Evolutionary conservation across 1,140 invertebrate species (phyloP).

Genomic region (Aphelinus certus): DNA sequence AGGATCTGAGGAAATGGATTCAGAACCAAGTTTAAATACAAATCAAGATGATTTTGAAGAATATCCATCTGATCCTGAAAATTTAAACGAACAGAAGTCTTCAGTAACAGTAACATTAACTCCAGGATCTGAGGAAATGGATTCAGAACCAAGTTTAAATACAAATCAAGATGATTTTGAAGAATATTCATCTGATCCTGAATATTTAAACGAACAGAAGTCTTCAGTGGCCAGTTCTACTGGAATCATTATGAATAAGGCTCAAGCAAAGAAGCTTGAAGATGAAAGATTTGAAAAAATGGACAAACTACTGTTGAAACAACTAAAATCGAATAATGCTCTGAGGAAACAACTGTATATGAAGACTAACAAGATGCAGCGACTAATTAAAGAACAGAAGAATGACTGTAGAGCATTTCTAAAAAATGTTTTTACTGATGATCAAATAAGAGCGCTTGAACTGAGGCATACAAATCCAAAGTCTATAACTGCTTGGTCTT

Average conservation of each 20-base stretch:
- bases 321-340: constrained; percentile 30
- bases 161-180: neutral
- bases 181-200: neutral
- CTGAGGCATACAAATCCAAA: constrained; percentile 26
- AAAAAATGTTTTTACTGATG: constrained; percentile 24
- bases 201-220: neutral
- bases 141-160: neutral
- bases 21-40: neutral
- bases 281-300: constrained; percentile 35
- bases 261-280: constrained; percentile 14
- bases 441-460: constrained; percentile 33
- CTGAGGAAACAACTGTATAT: constrained; percentile 31
- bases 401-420: constrained; percentile 20
- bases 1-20: neutral
- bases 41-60: neutral
- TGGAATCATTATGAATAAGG: constrained; percentile 22
- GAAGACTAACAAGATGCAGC: constrained; percentile 13
- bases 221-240: neutral
- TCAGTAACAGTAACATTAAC: too few species aligned
- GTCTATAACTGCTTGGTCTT: constrained; percentile 26
- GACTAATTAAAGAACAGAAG: constrained; percentile 18
- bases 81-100: neutral
- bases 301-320: constrained; percentile 32
- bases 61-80: neutral
- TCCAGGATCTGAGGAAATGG: too few species aligned